Conservation (phyloP, 2,888 invertebrate genomes). For the Nasonovia ribisnigri region DNA sequence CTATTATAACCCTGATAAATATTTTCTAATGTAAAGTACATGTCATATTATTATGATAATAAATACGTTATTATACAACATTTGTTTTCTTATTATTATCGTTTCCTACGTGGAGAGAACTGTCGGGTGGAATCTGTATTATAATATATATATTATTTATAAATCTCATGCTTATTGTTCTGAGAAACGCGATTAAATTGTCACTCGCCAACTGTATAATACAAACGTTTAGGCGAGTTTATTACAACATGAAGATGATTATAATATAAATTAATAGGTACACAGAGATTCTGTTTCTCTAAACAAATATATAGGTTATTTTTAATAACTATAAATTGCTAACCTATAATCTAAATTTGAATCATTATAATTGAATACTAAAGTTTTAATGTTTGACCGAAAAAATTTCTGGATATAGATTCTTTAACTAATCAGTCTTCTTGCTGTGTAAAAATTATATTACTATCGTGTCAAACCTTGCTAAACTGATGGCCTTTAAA, state of each 20-base stretch:
- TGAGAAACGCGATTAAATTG: conserved; percentile 17
- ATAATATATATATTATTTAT: neutral
- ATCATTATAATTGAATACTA: too few species aligned
- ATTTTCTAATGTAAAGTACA: neutral
- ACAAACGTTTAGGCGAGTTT: neutral
- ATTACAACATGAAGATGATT: neutral
- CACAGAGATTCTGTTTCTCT: neutral
- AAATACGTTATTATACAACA: neutral
- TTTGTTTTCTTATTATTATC: conserved; percentile 28
- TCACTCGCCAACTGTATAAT: neutral
- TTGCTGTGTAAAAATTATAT: neutral
- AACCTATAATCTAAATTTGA: too few species aligned
- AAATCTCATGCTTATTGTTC: neutral
- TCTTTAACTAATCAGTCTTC: neutral
- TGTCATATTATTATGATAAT: neutral
- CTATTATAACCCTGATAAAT: neutral
- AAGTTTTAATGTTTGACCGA: neutral
- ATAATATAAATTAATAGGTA: neutral
- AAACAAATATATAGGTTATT: too few species aligned
- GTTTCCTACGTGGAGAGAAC: neutral
- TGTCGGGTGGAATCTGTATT: neutral
- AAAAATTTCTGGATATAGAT: neutral
- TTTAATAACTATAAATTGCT: too few species aligned
- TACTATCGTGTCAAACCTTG: neutral
- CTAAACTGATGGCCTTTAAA: neutral